Evolutionary conservation across 1,140 invertebrate species (phyloP).

Genomic region (Sarcophaga bullata): DNA sequence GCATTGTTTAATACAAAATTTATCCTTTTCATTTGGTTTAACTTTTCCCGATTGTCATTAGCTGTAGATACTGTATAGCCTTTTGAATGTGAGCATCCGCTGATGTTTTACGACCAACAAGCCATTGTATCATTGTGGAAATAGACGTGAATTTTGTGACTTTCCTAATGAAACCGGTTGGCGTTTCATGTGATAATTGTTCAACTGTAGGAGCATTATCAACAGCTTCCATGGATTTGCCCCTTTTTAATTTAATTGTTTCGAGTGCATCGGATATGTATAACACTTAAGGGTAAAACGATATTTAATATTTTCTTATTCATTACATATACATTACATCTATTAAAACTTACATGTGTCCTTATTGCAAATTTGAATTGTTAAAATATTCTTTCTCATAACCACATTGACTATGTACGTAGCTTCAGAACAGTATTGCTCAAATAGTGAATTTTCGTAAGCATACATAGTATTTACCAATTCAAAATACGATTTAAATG

Average conservation of each 20-base stretch:
- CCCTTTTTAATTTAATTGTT: conserved; percentile 42
- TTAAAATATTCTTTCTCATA: conserved; percentile 76
- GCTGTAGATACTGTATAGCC: conserved; percentile 53
- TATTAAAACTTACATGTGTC: conserved; percentile 49
- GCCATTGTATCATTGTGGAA: conserved; percentile 64
- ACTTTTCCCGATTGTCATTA: conserved; percentile 57
- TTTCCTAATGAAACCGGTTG: conserved; percentile 50
- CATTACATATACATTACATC: neutral
- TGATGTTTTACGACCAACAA: conserved; percentile 52
- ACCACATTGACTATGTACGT: conserved; percentile 69
- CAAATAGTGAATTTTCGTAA: conserved; percentile 78
- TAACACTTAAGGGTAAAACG: conserved; percentile 45
- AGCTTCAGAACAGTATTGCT: conserved; percentile 72
- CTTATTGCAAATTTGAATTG: conserved; percentile 64
- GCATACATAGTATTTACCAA: conserved; percentile 79
- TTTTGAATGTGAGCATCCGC: conserved; percentile 53
- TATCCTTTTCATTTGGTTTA: conserved; percentile 52
- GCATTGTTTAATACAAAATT: conserved; percentile 50
- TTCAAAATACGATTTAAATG: conserved; percentile 79
- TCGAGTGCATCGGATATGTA: conserved; percentile 54
- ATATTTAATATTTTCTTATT: neutral
- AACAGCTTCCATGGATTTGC: neutral
- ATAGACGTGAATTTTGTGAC: conserved; percentile 59
- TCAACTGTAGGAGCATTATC: neutral
- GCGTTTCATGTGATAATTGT: neutral